Conservation (phyloP, 2,113 vertebrate species). For the Sinocyclocheilus rhinocerous region DNA sequence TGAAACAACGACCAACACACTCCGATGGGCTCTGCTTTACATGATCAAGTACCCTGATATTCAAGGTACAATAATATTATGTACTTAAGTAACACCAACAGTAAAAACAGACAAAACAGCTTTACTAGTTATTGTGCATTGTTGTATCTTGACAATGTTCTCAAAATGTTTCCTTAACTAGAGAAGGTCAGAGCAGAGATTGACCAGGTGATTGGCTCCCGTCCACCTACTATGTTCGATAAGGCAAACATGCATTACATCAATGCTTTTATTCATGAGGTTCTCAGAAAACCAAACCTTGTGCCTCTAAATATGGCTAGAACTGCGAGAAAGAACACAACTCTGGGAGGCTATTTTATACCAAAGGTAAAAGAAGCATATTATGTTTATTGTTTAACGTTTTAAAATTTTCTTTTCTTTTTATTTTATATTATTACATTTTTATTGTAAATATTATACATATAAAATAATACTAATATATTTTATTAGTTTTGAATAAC, state of each 20-base stretch:
- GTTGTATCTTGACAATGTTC: background rate
- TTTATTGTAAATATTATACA: no score
- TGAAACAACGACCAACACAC: constrained; percentile 81
- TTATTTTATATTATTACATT: background rate
- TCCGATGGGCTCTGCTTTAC: constrained; percentile 85
- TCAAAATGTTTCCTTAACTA: background rate
- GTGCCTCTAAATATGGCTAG: constrained; percentile 68
- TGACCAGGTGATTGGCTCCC: constrained; percentile 53
- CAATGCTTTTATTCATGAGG: constrained; percentile 75
- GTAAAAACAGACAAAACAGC: background rate
- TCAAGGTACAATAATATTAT: constrained; percentile 75
- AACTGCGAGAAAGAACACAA: constrained; percentile 49
- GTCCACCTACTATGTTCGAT: constrained; percentile 64
- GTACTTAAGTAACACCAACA: background rate
- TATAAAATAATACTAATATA: background rate
- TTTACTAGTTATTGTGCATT: background rate
- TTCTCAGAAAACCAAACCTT: constrained; percentile 73
- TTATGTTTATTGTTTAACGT: background rate
- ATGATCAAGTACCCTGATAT: constrained; percentile 85
- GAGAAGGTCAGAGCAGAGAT: constrained; percentile 68
- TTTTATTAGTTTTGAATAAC: no score
- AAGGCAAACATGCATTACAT: constrained; percentile 72
- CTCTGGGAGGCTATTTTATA: constrained; percentile 65
- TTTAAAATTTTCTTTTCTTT: background rate
- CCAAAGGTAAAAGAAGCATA: constrained; percentile 66